Evolutionary conservation across 2,113 vertebrate species (phyloP), one percentile per base, ranked within the genome.

Genomic region (Pholis gunnellus): DNA sequence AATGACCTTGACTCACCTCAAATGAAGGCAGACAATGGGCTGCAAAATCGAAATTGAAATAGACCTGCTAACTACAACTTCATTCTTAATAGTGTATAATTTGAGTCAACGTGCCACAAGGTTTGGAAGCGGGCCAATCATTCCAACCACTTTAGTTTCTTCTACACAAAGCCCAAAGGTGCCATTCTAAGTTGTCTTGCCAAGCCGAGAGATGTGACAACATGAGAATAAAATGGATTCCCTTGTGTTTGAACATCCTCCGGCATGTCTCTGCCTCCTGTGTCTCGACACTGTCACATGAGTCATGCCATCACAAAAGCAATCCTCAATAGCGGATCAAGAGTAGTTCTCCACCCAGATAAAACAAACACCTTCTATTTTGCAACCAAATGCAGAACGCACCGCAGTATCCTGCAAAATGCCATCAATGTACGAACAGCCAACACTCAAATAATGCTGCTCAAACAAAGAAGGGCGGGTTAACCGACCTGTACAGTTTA

Each of bases 271-370:
- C 38, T 44, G 31, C 20, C 29, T n/a, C 31, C 11, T 36, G 22
- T 79, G 44, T 59, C 60, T 70, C 48, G 29, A 38, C 52, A 79
- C 71, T 64, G 59, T 66, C 46, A 69, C 57, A 36, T 75, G 63
- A 85, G 42, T 84, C 86, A 88, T 27, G 27, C 6, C 9, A 29
- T 22, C 18, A 75, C 38, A 83, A 75, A 9, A 63, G 57, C 44
- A 59, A n/a, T 27, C 40, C 1, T 13, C 7, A 11, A 48, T 1
- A 59, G 4, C 9, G 22, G 46, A 74, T 68, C 29, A 56, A 78
- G 11, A 50, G 15, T 2, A 10, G 34, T 27, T 40, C 50, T 64
- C 69, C 66, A 27, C 85, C 83, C 78, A 38, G 5, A 75, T 74
- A 50, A 60, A 68, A 78, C 66, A 63, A 72, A 66, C 48, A 42